These are phyloP conservation scores for Asobara japonica DNA, from an alignment of 1,140 invertebrate species.

Conservation along the genomic window DNA sequence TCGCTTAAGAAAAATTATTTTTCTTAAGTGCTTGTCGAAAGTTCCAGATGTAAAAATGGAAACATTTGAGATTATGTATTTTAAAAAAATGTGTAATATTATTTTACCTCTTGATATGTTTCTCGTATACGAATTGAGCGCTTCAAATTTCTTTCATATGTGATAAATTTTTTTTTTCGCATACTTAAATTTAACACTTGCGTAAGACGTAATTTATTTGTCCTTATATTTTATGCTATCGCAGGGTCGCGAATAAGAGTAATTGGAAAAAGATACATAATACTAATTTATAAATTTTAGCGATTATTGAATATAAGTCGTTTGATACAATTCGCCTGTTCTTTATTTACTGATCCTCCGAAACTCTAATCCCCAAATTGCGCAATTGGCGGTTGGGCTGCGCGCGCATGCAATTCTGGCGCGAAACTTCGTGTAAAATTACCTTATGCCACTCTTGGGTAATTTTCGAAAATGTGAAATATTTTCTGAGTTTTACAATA, in stretches of 20 bases:
- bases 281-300: conserved; percentile 1
- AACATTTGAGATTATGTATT: not conserved
- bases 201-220: not conserved
- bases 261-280: not conserved
- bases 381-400: not conserved
- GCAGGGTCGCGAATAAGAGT: not conserved
- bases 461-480: too few species aligned
- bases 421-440: too few species aligned
- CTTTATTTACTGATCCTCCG: not conserved
- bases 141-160: not conserved
- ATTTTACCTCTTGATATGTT: too few species aligned
- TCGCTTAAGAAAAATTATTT: too few species aligned
- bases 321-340: not conserved
- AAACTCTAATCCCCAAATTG: not conserved
- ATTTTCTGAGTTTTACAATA: too few species aligned
- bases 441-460: too few species aligned
- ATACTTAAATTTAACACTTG: not conserved
- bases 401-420: too few species aligned
- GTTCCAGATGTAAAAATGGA: not conserved
- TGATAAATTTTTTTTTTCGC: not conserved
- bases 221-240: not conserved
- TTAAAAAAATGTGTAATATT: not conserved
- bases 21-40: too few species aligned
- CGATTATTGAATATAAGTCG: not conserved
- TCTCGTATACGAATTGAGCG: not conserved